phyloP scores from a whole-genome alignment of 2,797 vertebrate genomes.

The Microctenopoma lineatum region DNA sequence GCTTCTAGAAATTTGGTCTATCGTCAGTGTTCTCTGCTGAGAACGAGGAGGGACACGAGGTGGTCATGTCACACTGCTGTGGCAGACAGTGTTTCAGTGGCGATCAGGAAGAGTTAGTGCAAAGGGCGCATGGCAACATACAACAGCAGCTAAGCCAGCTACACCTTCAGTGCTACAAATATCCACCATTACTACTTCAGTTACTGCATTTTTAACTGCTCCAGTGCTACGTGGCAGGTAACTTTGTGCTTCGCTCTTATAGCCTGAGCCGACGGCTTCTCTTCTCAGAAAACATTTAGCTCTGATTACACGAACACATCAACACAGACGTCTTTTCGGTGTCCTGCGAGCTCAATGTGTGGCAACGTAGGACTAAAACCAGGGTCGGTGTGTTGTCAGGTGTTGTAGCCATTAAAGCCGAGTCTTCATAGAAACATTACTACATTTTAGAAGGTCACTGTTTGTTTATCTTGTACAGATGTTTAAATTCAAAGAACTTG shows the following conservation, averaged over 20 bases:
- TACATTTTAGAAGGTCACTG: too few species aligned
- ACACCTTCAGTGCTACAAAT: constrained; percentile 23
- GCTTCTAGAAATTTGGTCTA: too few species aligned
- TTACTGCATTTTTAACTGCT: constrained; percentile 22
- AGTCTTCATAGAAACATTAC: too few species aligned
- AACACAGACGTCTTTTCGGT: neutral
- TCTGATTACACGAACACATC: neutral
- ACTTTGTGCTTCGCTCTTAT: constrained; percentile 61
- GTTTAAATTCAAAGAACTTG: too few species aligned
- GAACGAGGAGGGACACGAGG: neutral
- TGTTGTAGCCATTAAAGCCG: neutral
- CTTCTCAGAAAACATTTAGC: neutral
- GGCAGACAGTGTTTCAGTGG: constrained; percentile 5
- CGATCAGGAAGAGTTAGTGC: constrained; percentile 43
- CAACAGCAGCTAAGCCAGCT: constrained; percentile 21
- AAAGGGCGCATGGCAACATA: constrained; percentile 46
- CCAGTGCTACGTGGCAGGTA: constrained; percentile 9
- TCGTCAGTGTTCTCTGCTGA: neutral
- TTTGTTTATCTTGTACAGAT: too few species aligned
- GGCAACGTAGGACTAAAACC: too few species aligned
- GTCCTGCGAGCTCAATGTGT: neutral
- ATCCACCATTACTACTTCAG: neutral
- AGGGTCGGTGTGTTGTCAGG: neutral
- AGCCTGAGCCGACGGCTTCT: constrained; percentile 18
- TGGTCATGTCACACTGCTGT: neutral